Base-by-base conservation (phyloP, 30 jellyfish, hydroid and myxozoan genomes). In the Nemopilema nomurai region DNA sequence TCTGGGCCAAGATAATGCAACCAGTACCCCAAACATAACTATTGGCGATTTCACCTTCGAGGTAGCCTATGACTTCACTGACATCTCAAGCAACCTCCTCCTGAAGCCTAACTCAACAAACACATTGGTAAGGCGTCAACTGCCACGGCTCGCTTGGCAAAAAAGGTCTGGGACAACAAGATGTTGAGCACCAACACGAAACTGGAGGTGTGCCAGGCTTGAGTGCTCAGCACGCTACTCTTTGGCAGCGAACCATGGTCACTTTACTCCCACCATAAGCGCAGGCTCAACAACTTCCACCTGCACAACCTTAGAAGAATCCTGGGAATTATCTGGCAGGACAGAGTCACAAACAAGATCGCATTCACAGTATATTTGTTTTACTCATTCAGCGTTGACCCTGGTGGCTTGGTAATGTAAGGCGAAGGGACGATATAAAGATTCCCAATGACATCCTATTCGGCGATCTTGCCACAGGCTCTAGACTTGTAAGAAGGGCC, bases 241-340 rank as follows among this genome's bases (percentile, higher is more conserved):
- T 76, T 49, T 26, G 57, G 51, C 74, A 76, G 87, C 24, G 53
- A 76, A 30, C 16, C 87, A 26, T 76, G 87, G 87, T 18, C 85
- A 9, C 75, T 51, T 7, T 41, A 41, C 52, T 16, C 85, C 73
- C 73, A 33, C 21, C 87, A 76, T 25, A 77, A 76, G 24, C 74
- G 57, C 16, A 51, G 78, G 76, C 26, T 76, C 57, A 76, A 53
- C 31, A 77, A 53, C 28, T 76, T 76, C 78, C 52, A 76, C 76
- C 17, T 50, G 66, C 87, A 51, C 57, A 13, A 77, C 76, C 76
- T 76, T 19, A 18, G 87, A 19, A 51, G 57, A 49, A 21, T 76
- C 18, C 76, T 76, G 57, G 33, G 31, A 51, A 76, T 76, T 52
- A 76, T 77, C 13, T 76, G 87, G 82, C 16, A 76, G 76, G 87